Base-by-base conservation (phyloP, 1,140 invertebrate genomes). In the Drosophila pseudoobscura region DNA sequence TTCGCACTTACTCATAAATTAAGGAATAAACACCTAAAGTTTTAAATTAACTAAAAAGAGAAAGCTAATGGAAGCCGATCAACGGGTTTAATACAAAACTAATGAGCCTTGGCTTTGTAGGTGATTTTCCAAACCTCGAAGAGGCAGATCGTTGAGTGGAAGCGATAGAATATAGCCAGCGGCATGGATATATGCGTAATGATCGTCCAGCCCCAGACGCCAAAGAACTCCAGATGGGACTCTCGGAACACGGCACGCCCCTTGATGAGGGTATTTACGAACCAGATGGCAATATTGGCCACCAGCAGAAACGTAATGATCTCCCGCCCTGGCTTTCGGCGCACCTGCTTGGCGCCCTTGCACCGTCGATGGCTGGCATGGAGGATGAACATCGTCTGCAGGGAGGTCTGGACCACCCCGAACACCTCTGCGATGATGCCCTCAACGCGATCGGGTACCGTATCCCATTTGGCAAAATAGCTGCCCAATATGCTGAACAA, bases 91-190 rank as follows among this genome's bases (percentile, higher is more conserved):
- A 11, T 29, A n/a, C 1, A 8, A 13, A 3, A n/a, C 71, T 80
- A 91, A 57, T 91, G 90, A 6, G 87, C 61, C 68, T 92, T 91
- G 1, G 90, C 83, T 54, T 98, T 98, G 92, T 98, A 99, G 29
- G 97, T 95, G 60, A 96, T 94, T 91, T 98, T 98, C 98, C 98
- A 99, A 22, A 99, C 97, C 92, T 99, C 98, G 87, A 98, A 98
- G 0, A 99, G 93, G 89, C 98, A 99, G 55, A 99, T 98, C 1
- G 97, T 98, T 0, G 97, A 98, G 92, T 99, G 97, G 92, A 98
- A 97, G 11, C 96, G 92, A 91, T 96, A 97, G 92, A 97, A 97
- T 58, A 97, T 97, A 1, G 96, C 95, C 31, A 97, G 92, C 0
- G 96, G 97, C 94, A 97, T 96, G 0, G 96, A 96, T 0, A 97